Evolutionary conservation across 2,797 vertebrate genomes (phyloP).

Genomic region (Enteromius thamalakanensis): DNA sequence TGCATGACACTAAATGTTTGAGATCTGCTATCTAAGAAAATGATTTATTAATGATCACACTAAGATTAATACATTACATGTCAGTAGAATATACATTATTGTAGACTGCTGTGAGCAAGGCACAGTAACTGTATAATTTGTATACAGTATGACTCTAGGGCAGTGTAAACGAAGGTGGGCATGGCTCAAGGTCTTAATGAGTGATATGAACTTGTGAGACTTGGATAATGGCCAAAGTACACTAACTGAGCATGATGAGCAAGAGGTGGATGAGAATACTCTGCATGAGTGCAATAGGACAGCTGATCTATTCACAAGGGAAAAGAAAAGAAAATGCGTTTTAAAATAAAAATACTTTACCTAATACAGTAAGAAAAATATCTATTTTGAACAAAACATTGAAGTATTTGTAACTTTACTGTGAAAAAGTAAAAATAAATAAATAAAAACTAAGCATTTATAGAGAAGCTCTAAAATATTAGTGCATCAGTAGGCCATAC

Average conservation of each 20-base stretch:
- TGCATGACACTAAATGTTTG: not conserved
- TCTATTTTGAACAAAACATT: not conserved
- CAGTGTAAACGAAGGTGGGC: slow-evolving; percentile 56
- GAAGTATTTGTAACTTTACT: not conserved
- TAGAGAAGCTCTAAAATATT: not conserved
- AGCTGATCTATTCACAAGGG: not conserved
- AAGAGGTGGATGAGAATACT: not conserved
- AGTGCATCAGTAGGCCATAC: slow-evolving; percentile 10
- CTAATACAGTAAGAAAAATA: too few species aligned
- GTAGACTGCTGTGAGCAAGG: not conserved
- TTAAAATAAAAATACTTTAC: not conserved
- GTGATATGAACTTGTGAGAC: not conserved
- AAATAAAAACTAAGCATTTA: too few species aligned
- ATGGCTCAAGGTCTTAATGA: slow-evolving; percentile 19
- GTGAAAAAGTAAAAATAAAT: not conserved
- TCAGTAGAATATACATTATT: not conserved
- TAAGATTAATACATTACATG: not conserved
- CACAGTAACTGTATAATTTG: not conserved
- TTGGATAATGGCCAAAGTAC: slow-evolving; percentile 7
- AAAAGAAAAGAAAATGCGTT: too few species aligned
- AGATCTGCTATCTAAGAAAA: not conserved
- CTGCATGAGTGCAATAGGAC: not conserved
- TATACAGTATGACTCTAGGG: too few species aligned
- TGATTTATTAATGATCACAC: not conserved
- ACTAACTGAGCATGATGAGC: not conserved